A percentile compares a stretch with the other conserved stretches of the same genome.
phyloP scores from a whole-genome alignment of 2,888 invertebrate species.

The Hemithea aestivaria region DNA sequence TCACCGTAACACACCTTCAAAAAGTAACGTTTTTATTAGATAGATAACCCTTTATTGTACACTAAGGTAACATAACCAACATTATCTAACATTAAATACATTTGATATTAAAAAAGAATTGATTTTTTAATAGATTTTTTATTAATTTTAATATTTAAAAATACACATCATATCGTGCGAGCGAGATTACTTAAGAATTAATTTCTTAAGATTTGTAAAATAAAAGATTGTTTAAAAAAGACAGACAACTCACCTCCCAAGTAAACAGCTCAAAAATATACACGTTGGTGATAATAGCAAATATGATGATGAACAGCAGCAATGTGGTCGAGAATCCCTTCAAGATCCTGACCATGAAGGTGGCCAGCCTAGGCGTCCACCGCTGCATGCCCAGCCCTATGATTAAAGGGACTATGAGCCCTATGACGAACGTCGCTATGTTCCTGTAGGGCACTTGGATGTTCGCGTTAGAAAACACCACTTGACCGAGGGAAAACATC shows the following conservation, averaged over 20 bases:
- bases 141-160: too few relatives aligned
- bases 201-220: too few relatives aligned
- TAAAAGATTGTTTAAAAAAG: not conserved
- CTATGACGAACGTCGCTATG: constrained; percentile 86
- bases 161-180: too few relatives aligned
- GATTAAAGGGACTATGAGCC: constrained; percentile 86
- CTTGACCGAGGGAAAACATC: constrained; percentile 91
- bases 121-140: too few relatives aligned
- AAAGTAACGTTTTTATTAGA: too few relatives aligned
- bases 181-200: too few relatives aligned
- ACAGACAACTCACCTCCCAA: constrained; percentile 83
- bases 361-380: constrained; percentile 83
- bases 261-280: constrained; percentile 93
- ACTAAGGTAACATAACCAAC: too few relatives aligned
- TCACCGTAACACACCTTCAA: too few relatives aligned
- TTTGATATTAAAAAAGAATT: too few relatives aligned
- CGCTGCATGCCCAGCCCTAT: constrained; percentile 80
- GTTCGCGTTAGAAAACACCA: constrained; percentile 85
- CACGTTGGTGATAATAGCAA: constrained; percentile 93
- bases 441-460: constrained; percentile 88
- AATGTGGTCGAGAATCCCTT: constrained; percentile 90
- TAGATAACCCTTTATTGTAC: too few relatives aligned
- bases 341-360: constrained; percentile 86
- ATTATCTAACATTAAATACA: too few relatives aligned
- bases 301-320: constrained; percentile 89